phyloP scores from a whole-genome alignment of 2,888 invertebrate species.

The Stegophylla sp. region DNA sequence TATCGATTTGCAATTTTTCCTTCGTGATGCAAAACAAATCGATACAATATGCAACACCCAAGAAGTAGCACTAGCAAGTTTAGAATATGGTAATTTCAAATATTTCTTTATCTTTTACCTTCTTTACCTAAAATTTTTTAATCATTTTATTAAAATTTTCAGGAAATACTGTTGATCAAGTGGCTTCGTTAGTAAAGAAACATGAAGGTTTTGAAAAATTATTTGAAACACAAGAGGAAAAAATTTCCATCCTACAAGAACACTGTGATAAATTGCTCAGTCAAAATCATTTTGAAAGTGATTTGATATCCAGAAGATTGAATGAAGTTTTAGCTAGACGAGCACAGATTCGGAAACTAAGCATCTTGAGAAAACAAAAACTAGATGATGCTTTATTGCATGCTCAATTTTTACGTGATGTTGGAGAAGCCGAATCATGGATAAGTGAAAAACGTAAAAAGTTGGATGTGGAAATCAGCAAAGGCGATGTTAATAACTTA shows the following conservation, averaged over 20 bases:
- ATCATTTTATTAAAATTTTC: background rate
- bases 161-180: constrained; percentile 84
- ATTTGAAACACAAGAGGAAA: constrained; percentile 86
- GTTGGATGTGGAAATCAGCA: constrained; percentile 78
- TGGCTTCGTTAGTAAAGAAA: constrained; percentile 86
- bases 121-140: background rate
- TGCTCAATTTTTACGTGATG: constrained; percentile 90
- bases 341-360: constrained; percentile 72
- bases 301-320: constrained; percentile 78
- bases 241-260: constrained; percentile 78
- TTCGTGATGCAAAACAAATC: constrained; percentile 90
- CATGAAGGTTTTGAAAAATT: constrained; percentile 95
- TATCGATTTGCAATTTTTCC: constrained; percentile 91
- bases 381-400: constrained; percentile 82
- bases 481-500: constrained; percentile 76
- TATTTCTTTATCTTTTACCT: no score
- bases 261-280: constrained; percentile 86
- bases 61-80: constrained; percentile 74
- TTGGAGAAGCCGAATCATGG: constrained; percentile 89
- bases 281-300: constrained; percentile 89
- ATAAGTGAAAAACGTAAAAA: constrained; percentile 90
- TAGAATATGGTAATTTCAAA: constrained; percentile 63
- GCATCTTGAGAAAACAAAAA: constrained; percentile 72
- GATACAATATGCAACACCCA: constrained; percentile 88
- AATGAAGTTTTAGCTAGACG: constrained; percentile 78